Percentiles rank a stretch among this genome's conserved stretches.
Conservation (phyloP, 2,113 vertebrate genomes). For the Cryptotis parvus region DNA sequence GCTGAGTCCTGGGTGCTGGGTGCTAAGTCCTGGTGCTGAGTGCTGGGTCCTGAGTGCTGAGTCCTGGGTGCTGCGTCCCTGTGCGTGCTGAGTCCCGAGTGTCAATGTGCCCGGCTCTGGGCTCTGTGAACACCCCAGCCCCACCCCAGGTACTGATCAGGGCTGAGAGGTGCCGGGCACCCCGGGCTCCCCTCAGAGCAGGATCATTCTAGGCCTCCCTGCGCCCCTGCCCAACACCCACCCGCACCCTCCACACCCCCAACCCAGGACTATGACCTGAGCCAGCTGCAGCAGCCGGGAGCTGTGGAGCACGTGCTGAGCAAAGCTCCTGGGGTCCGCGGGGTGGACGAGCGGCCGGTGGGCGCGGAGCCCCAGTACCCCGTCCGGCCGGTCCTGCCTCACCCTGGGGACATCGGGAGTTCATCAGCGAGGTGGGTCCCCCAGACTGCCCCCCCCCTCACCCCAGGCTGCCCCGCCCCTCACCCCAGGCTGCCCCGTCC, state of each 20-base stretch:
- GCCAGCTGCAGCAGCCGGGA: slow-evolving; percentile 98
- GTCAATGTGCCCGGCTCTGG: no score
- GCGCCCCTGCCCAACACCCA: accelerated
- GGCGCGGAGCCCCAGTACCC: slow-evolving; percentile 97
- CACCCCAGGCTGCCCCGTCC: neutral
- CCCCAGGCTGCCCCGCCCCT: no score
- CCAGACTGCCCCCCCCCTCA: no score
- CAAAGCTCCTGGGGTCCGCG: slow-evolving; percentile 94
- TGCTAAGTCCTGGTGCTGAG: no score
- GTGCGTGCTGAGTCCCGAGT: no score
- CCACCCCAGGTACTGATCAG: no score
- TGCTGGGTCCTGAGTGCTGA: no score
- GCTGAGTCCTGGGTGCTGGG: no score
- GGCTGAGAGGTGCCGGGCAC: no score
- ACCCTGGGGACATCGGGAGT: slow-evolving; percentile 98
- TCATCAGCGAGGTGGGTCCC: slow-evolving; percentile 95
- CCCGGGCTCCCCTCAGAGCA: no score
- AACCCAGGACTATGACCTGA: slow-evolving; percentile 98
- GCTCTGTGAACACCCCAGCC: neutral
- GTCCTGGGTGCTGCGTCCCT: no score
- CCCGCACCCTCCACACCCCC: slow-evolving; percentile 50
- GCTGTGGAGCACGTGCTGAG: slow-evolving; percentile 96
- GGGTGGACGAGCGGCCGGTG: slow-evolving; percentile 96
- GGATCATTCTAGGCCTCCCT: neutral
- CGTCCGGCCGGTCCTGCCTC: slow-evolving; percentile 94